Conservation (phyloP, 2,113 vertebrate species). For the Pseudopipra pipra region DNA sequence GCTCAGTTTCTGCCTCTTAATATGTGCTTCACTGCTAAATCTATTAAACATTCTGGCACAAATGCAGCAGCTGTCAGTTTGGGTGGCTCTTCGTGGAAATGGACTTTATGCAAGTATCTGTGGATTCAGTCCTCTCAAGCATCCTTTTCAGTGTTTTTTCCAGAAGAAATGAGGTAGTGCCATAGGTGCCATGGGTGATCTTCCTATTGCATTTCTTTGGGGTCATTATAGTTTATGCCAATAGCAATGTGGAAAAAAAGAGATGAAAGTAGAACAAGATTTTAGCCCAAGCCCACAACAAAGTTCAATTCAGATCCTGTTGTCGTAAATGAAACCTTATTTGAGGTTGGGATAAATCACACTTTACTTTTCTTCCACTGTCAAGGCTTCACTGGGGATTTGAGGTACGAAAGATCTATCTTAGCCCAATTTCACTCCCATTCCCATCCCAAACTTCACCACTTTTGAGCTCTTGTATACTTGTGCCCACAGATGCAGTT, state of each 20-base stretch:
- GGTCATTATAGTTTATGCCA: neutral
- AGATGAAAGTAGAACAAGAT: neutral
- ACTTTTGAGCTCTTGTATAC: neutral
- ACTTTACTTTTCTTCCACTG: neutral
- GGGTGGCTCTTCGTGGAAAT: accelerated
- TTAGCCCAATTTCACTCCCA: neutral
- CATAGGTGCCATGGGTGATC: neutral
- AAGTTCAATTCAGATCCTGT: neutral
- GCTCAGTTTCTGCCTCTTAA: neutral
- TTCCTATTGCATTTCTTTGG: neutral
- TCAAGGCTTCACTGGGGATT: neutral
- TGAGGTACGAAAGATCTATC: neutral
- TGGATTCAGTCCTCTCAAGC: neutral
- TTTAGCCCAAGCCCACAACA: neutral
- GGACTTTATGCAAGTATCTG: neutral
- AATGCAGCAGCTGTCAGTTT: neutral
- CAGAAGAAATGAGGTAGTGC: neutral
- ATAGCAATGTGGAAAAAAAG: neutral
- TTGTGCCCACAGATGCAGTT: neutral
- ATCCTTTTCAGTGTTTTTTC: neutral
- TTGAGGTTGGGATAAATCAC: neutral
- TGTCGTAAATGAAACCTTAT: neutral
- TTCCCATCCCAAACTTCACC: neutral
- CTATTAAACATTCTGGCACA: neutral
- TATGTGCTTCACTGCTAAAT: neutral